A percentile compares a stretch with the other conserved stretches of the same genome.
These are phyloP conservation scores for Ormyrus rosae DNA, from an alignment of 2,888 invertebrate genomes.

Conservation along the genomic window DNA sequence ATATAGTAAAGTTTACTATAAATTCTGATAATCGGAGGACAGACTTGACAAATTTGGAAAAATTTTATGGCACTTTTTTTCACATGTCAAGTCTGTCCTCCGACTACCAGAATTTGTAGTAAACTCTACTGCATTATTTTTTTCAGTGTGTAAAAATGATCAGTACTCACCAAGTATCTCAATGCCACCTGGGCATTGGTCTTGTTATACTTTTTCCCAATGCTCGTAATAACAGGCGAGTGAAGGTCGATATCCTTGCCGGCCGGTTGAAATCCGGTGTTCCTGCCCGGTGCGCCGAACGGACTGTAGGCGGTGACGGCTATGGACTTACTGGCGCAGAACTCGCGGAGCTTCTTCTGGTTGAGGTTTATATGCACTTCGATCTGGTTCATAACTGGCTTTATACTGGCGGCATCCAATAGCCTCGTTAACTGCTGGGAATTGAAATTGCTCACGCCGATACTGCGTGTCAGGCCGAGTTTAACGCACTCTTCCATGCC, in stretches of 20 bases:
- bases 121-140: no score
- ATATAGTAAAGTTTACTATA: no score
- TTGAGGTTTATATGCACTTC: conserved; percentile 83
- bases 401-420: conserved; percentile 78
- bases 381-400: conserved; percentile 81
- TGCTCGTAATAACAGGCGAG: conserved; percentile 77
- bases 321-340: conserved; percentile 82
- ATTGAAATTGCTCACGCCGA: conserved; percentile 90
- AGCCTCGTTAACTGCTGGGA: conserved; percentile 82
- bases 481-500: conserved; percentile 84
- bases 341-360: conserved; percentile 83
- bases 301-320: conserved; percentile 85
- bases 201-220: conserved; percentile 81
- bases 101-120: no score
- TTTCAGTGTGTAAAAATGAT: no score
- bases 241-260: conserved; percentile 75
- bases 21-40: no score
- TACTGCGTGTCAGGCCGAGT: conserved; percentile 81
- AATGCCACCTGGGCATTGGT: conserved; percentile 81
- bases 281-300: conserved; percentile 80
- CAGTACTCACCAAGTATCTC: conserved; percentile 80
- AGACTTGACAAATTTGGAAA: no score
- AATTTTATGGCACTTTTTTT: no score
- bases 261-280: conserved; percentile 59
- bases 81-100: no score